These are phyloP conservation scores for Drosophila paramelanica DNA, from an alignment of 2,888 invertebrate species.

Conservation along the genomic window DNA sequence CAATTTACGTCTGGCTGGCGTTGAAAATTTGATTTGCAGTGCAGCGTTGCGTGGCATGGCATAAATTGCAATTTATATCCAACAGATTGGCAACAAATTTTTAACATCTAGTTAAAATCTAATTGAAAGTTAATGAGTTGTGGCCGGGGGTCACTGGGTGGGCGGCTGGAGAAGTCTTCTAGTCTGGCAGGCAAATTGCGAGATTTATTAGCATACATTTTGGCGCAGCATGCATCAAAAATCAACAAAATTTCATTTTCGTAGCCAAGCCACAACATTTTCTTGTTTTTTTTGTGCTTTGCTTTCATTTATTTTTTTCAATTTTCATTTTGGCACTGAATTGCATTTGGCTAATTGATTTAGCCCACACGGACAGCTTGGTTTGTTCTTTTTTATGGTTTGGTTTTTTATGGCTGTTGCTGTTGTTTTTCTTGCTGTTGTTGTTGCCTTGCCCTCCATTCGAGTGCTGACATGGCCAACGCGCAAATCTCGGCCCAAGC, in stretches of 20 bases:
- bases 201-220: constrained; percentile 55
- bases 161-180: neutral
- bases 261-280: constrained; percentile 58
- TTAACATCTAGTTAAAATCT: constrained; percentile 49
- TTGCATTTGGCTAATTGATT: constrained; percentile 78
- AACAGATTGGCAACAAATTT: constrained; percentile 65
- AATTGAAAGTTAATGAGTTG: constrained; percentile 72
- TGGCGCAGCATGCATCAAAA: constrained; percentile 45
- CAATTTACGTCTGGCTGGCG: constrained; percentile 60
- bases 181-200: constrained; percentile 14
- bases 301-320: neutral
- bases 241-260: constrained; percentile 23
- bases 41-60: constrained; percentile 28
- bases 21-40: constrained; percentile 69
- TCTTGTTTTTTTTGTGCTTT: constrained; percentile 3
- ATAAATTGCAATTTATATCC: constrained; percentile 75
- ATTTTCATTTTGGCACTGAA: constrained; percentile 70
- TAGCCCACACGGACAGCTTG: constrained; percentile 48
- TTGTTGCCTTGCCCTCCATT: constrained; percentile 72
- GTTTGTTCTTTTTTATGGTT: neutral
- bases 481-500: constrained; percentile 50
- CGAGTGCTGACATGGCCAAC: constrained; percentile 59
- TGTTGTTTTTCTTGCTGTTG: constrained; percentile 12
- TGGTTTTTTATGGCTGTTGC: neutral
- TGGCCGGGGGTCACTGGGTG: constrained; percentile 4